Evolutionary conservation across 2,888 invertebrate genomes (phyloP), one percentile per base, ranked within the genome.

Genomic region (Sicus ferrugineus): DNA sequence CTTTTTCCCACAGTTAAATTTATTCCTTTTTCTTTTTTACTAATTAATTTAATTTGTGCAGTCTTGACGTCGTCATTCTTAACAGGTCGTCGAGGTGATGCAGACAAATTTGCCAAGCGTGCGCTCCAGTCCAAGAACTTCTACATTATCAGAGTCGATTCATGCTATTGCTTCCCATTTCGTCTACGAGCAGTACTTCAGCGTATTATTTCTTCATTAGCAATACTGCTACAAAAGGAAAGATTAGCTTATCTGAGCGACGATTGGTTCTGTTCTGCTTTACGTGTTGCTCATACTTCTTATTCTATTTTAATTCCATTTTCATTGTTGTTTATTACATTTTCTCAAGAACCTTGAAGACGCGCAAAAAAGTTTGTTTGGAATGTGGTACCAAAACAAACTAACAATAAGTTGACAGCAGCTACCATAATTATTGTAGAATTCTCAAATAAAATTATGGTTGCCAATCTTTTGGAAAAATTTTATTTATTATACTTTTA

Each of bases 1-100:
- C 42, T 66, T 66, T 58, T 66, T 66, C 66, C 58, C 66, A 66
- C 66, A 66, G 30, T 66, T n/a, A 56, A 58, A 58, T 66, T 66
- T 42, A 42, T 58, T 21, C 4, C 21, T 19, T 50, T 50, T 46
- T 46, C n/a, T 34, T 66, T 66, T 56, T n/a, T 42, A 54, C 34
- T 21, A 65, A 65, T 65, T 65, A 54, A 38, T 56, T 56, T 56
- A 46, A 58, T 58, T 31, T 6, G 46, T 46, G 4, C 3, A 26
- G n/a, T 59, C 59, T 34, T 34, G 46, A 23, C 26, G 42, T 26
- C 9, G n/a, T 31, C n/a, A 31, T 46, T 30, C 21, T 21, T 21
- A 16, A 23, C 21, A 23, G 61, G 30, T 16, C 28, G 11, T 31
- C 19, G 28, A 46, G 26, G 48, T 23, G n/a, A 48, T 2, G n/a